Evolutionary conservation across 2,797 vertebrate genomes (phyloP).

Genomic region (Ataeniobius toweri): DNA sequence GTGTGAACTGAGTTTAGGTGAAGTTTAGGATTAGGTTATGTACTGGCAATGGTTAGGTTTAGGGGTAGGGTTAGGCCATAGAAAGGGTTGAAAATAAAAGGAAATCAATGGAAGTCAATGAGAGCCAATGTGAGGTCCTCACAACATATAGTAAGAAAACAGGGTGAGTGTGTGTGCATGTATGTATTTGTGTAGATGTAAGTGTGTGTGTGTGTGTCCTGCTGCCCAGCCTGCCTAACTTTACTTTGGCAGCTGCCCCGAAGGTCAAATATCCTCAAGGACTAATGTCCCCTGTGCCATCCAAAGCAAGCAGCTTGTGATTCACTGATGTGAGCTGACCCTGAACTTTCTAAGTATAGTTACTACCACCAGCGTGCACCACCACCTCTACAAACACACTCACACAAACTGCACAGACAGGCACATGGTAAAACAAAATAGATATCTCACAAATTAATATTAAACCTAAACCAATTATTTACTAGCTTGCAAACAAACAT

Average conservation of each 20-base stretch:
- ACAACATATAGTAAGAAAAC: too few species aligned
- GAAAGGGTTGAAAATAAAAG: too few species aligned
- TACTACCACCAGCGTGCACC: slow-evolving; percentile 40
- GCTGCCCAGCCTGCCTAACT: slow-evolving; percentile 45
- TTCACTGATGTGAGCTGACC: slow-evolving; percentile 67
- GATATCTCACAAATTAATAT: slow-evolving; percentile 32
- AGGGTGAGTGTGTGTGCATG: too few species aligned
- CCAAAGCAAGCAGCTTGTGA: slow-evolving; percentile 75
- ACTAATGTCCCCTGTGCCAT: slow-evolving; percentile 67
- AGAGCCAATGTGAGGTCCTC: too few species aligned
- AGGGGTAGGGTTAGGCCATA: too few species aligned
- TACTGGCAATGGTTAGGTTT: too few species aligned
- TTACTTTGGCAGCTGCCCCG: slow-evolving; percentile 74
- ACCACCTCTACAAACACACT: slow-evolving; percentile 9
- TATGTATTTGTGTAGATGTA: neutral
- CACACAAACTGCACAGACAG: slow-evolving; percentile 1
- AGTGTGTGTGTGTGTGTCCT: slow-evolving; percentile 15
- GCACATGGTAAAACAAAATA: slow-evolving; percentile 10
- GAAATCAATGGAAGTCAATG: too few species aligned
- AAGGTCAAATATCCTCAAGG: slow-evolving; percentile 79
- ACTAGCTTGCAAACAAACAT: slow-evolving; percentile 2
- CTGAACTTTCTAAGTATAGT: slow-evolving; percentile 75
- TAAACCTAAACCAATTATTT: slow-evolving; percentile 28
- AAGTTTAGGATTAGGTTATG: too few species aligned
- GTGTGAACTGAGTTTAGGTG: too few species aligned